Evolutionary conservation across 2,113 vertebrate species (phyloP), one percentile per base, ranked within the genome.

Genomic region (Catagonus wagneri): DNA sequence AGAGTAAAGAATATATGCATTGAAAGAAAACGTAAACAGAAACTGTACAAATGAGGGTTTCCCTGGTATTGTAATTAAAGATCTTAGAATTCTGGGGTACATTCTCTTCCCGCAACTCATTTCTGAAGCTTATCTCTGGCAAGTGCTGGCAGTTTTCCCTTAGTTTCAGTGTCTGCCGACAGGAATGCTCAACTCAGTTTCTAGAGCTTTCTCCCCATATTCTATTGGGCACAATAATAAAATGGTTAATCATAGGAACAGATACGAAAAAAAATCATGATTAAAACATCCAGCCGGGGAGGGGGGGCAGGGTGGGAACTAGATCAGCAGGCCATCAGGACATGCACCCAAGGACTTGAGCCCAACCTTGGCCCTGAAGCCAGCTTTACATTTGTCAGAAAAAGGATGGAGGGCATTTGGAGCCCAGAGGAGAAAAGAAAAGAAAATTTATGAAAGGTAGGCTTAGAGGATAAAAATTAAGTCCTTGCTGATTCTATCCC

Each of bases 31-130:
- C n/a, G 2, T 68, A 90, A 96, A 79, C n/a, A 94, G 78, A 34
- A 61, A 80, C 85, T 93, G 69, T 36, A 52, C 34, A 96, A 89
- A 91, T 83, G 79, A 95, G 61, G 56, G 52, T 84, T 97, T 97
- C 93, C 93, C 36, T 95, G 72, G 83, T 86, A 76, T 88, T 96
- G 20, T 71, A 89, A 96, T 95, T 96, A 96, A 97, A 91, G 66
- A 63, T 39, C 39, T 86, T 96, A 89, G 93, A 87, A 89, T 96
- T 94, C 95, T 91, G 29, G 68, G 80, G 39, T 78, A 27, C 13
- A 90, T 95, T 83, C 63, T 93, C 79, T 74, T 44, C 69, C n/a
- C 79, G 36, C 8, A 86, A 74, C 72, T 95, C 66, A 92, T 89
- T 90, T 83, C 83, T 84, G 68, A 94, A 83, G 85, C 88, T 93